phyloP scores from a whole-genome alignment of 2,113 vertebrate species.

The Struthio camelus region DNA sequence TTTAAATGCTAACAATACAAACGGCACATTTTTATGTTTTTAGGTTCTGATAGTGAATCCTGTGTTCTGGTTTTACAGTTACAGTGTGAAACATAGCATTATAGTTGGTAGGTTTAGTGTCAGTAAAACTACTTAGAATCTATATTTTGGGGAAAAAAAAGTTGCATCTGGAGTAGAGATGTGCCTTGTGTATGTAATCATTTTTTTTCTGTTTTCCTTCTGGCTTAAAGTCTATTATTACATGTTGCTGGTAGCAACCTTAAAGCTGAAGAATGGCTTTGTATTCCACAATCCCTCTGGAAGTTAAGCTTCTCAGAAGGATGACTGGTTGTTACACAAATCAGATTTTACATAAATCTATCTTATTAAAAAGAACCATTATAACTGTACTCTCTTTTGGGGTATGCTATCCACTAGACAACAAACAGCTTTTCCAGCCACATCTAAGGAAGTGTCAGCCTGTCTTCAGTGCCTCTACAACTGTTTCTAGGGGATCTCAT shows the following conservation, averaged over 20 bases:
- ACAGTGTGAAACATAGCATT: background rate
- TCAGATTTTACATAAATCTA: constrained; percentile 44
- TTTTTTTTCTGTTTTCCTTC: background rate
- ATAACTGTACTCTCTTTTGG: background rate
- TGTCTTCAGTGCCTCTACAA: background rate
- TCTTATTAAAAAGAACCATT: constrained; percentile 17
- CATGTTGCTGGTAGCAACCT: constrained; percentile 57
- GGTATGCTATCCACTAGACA: background rate
- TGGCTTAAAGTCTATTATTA: constrained; percentile 30
- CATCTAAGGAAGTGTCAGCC: background rate
- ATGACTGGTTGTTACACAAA: background rate
- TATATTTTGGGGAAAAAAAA: background rate
- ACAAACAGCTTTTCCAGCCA: background rate
- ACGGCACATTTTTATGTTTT: background rate
- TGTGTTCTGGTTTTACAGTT: background rate
- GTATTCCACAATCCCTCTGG: background rate
- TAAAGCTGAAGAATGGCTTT: constrained; percentile 48
- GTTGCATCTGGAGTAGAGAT: background rate
- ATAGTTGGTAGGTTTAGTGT: background rate
- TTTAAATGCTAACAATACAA: background rate
- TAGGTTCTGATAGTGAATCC: background rate
- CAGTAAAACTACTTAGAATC: background rate
- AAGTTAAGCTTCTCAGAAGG: constrained; percentile 32
- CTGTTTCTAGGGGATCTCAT: background rate
- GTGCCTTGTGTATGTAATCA: background rate